Conservation (phyloP, 2,113 vertebrate species). For the Tyto alba region DNA sequence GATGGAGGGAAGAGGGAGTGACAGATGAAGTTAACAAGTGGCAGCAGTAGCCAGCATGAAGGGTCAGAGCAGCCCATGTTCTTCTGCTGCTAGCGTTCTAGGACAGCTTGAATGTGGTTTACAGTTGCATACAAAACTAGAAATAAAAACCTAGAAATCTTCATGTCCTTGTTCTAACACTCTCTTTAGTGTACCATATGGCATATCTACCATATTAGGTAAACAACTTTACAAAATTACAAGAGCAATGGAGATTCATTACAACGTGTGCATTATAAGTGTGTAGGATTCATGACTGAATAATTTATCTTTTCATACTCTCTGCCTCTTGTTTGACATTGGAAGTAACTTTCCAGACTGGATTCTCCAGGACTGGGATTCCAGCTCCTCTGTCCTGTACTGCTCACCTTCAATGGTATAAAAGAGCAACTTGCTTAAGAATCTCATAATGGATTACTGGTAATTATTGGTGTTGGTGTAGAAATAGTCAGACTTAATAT, state of each 20-base stretch:
- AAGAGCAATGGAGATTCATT: conserved; percentile 39
- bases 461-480: neutral
- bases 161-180: conserved; percentile 12
- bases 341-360: neutral
- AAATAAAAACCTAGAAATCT: conserved; percentile 36
- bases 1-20: neutral
- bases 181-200: conserved; percentile 27
- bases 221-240: conserved; percentile 50
- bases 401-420: neutral
- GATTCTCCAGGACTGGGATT: neutral
- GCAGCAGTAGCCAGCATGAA: neutral
- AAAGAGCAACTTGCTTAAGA: neutral
- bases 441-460: neutral
- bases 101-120: conserved; percentile 14
- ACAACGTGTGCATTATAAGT: conserved; percentile 35
- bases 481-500: neutral
- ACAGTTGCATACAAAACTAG: conserved; percentile 25
- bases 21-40: neutral
- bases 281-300: conserved; percentile 35
- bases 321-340: neutral
- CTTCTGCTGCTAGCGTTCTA: neutral
- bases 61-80: neutral
- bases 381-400: neutral
- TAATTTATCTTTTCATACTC: conserved; percentile 15
- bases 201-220: conserved; percentile 39